Conservation (phyloP, 2,113 vertebrate genomes). For the Cyprinodon tularosa region DNA sequence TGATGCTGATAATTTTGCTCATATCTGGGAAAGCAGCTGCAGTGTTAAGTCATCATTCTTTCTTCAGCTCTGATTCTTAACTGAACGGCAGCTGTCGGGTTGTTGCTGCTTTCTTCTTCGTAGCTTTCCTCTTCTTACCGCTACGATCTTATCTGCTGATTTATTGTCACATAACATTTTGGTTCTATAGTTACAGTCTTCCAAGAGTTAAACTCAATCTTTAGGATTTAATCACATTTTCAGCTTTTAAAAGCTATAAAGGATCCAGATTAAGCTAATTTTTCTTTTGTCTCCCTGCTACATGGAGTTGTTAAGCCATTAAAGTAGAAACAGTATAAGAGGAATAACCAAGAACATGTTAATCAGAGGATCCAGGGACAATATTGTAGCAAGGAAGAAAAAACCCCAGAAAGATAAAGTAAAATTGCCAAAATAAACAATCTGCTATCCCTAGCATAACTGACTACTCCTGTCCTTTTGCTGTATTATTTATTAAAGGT, state of each 20-base stretch:
- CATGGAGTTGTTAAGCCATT: background rate
- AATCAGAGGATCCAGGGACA: too few relatives aligned
- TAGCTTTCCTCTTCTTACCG: background rate
- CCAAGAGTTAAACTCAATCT: background rate
- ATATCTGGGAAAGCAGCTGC: slow-evolving; percentile 1
- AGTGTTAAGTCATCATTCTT: background rate
- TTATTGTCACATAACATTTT: background rate
- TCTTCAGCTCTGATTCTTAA: background rate
- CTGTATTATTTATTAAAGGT: background rate
- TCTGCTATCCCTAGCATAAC: background rate
- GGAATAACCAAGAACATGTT: background rate
- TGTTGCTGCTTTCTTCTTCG: background rate
- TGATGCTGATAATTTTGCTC: background rate
- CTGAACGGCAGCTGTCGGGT: background rate
- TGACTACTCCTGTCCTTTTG: background rate
- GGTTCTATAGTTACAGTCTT: background rate
- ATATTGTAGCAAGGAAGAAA: too few relatives aligned
- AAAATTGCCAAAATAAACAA: too few relatives aligned
- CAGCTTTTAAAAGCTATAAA: background rate
- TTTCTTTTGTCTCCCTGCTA: background rate
- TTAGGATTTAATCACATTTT: background rate
- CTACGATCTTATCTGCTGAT: background rate
- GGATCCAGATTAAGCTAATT: background rate
- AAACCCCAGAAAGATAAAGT: too few relatives aligned
- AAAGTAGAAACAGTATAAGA: too few relatives aligned